Evolutionary conservation across 2,888 invertebrate species (phyloP), one percentile per base, ranked within the genome.

Genomic region (Sepiola atlantica): DNA sequence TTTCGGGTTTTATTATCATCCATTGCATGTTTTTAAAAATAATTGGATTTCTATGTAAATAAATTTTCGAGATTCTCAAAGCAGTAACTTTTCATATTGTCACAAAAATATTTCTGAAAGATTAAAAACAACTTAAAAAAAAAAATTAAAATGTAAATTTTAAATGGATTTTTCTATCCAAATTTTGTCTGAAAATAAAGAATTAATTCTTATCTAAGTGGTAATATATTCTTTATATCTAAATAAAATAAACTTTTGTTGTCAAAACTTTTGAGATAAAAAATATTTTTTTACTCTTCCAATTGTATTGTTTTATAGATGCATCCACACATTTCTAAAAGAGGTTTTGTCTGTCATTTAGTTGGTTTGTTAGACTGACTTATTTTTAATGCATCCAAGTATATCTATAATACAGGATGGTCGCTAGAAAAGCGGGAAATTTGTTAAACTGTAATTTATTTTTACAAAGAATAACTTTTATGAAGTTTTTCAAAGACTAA

Each of bases 11-110:
- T n/a, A 77, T 77, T 77, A 12, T 77, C 32, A n/a, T 77, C n/a
- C n/a, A n/a, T 77, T n/a, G 77, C 77, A 77, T n/a, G 77, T 77
- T 77, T 77, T 32, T 16, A 12, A 77, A 77, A 77, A 77, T 77
- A 77, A 77, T 77, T 77, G 77, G 77, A 77, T 77, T 77, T 77
- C 77, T 77, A 77, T 77, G 77, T 14, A 77, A 77, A 77, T 77
- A 77, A 77, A 77, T n/a, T 32, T 77, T n/a, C 32, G 14, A n/a
- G 77, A 32, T 32, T 77, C 32, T 77, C 14, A 77, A 77, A 77
- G n/a, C 77, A 77, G n/a, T 4, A 77, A 77, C 77, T 16, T 77
- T 77, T 77, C n/a, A 14, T n/a, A 77, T n/a, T 32, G 77, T 77
- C 77, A 77, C 32, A 1, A 32, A 77, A 77, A 77, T n/a, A 32